Evolutionary conservation across 2,797 vertebrate species (phyloP).

Genomic region (Allobates femoralis): DNA sequence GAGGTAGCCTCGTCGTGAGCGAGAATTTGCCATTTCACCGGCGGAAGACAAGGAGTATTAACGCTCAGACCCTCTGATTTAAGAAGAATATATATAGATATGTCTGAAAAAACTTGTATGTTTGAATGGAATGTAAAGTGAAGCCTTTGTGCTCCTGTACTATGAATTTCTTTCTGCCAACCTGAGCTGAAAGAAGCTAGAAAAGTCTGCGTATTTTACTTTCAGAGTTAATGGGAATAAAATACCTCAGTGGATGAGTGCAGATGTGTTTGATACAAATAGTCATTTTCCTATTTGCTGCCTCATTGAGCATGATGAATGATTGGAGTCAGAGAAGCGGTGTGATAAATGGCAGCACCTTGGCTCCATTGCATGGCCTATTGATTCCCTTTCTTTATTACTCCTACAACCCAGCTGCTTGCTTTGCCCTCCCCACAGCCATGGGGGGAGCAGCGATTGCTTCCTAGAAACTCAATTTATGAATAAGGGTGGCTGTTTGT

Average conservation of each 20-base stretch:
- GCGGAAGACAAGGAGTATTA: constrained; percentile 73
- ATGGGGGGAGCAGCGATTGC: constrained; percentile 77
- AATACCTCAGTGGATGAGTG: constrained; percentile 99
- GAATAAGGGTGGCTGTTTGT: constrained; percentile 82
- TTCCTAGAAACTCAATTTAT: constrained; percentile 88
- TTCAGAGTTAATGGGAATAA: constrained; percentile 99
- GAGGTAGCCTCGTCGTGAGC: constrained; percentile 84
- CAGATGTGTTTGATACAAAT: constrained; percentile 99
- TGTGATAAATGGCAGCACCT: constrained; percentile 99
- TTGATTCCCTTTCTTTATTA: constrained; percentile 99
- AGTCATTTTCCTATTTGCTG: constrained; percentile 99
- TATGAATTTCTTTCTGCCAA: constrained; percentile 84
- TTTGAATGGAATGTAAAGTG: constrained; percentile 80
- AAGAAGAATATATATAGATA: constrained; percentile 39
- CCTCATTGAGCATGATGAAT: constrained; percentile 99
- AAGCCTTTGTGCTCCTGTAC: constrained; percentile 81
- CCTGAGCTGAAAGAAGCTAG: constrained; percentile 93
- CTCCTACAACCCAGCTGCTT: constrained; percentile 99
- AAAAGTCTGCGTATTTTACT: constrained; percentile 99
- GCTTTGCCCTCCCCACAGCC: constrained; percentile 91
- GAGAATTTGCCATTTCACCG: constrained; percentile 85
- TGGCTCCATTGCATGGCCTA: constrained; percentile 99
- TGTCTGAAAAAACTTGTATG: constrained; percentile 69
- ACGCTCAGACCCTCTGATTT: constrained; percentile 65
- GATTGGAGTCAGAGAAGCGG: constrained; percentile 99